Evolutionary conservation across 2,888 invertebrate genomes (phyloP).

Genomic region (Diadegma fenestrale): DNA sequence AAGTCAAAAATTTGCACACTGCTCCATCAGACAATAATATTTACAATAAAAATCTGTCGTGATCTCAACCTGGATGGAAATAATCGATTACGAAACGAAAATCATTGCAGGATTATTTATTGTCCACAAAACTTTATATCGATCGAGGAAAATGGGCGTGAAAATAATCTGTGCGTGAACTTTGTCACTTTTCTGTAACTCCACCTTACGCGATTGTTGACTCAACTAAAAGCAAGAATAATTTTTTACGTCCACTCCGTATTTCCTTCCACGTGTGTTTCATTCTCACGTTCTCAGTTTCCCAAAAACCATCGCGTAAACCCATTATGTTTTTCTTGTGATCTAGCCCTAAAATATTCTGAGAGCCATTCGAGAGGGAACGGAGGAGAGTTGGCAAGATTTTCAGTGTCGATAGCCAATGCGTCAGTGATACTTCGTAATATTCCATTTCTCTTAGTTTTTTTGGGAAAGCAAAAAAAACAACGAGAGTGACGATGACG

Average conservation of each 20-base stretch:
- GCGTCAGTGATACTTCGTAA: slow-evolving; percentile 76
- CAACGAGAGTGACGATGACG: slow-evolving; percentile 53
- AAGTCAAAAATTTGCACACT: too few species aligned
- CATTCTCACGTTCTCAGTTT: slow-evolving; percentile 36
- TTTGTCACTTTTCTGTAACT: slow-evolving; percentile 67
- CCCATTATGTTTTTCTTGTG: slow-evolving; percentile 67
- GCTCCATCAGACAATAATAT: too few species aligned
- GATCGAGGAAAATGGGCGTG: not conserved
- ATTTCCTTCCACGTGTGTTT: slow-evolving; percentile 38
- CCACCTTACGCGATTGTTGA: slow-evolving; percentile 74
- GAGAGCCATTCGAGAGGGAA: slow-evolving; percentile 29
- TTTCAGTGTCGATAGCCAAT: slow-evolving; percentile 64
- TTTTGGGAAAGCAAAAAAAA: slow-evolving; percentile 66
- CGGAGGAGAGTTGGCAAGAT: slow-evolving; percentile 50
- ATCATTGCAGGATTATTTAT: not conserved
- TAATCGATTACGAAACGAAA: not conserved
- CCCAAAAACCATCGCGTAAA: slow-evolving; percentile 54
- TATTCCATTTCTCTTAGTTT: slow-evolving; percentile 65
- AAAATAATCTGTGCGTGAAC: slow-evolving; percentile 14
- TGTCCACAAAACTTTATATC: not conserved
- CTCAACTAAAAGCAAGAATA: slow-evolving; percentile 78
- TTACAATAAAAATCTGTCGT: not conserved
- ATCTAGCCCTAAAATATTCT: slow-evolving; percentile 27
- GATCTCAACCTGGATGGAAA: not conserved
- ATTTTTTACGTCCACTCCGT: slow-evolving; percentile 38